These are phyloP conservation scores for Sialia sialis DNA, from an alignment of 2,113 vertebrate genomes.

Conservation along the genomic window DNA sequence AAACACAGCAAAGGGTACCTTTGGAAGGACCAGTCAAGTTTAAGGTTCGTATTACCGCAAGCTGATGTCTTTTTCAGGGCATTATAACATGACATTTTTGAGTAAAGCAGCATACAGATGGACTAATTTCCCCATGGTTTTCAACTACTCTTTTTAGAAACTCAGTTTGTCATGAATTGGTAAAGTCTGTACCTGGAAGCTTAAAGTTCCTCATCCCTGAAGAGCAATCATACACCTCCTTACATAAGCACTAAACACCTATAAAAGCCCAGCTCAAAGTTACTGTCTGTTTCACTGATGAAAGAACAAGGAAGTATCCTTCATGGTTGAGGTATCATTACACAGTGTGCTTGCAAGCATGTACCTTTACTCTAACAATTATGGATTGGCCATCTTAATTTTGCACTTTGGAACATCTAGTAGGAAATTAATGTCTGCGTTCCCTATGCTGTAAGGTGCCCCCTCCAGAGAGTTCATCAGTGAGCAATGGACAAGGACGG, in stretches of 20 bases:
- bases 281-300: neutral
- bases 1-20: neutral
- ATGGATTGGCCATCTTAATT: neutral
- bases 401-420: neutral
- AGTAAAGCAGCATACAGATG: neutral
- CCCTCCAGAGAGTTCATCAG: neutral
- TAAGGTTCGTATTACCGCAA: neutral
- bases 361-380: neutral
- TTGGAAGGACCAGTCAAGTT: neutral
- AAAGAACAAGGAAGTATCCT: neutral
- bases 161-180: neutral
- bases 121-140: neutral
- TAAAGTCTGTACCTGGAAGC: neutral
- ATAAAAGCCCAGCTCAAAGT: neutral
- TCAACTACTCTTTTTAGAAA: neutral
- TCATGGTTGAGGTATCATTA: neutral
- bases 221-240: neutral
- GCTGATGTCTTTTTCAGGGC: neutral
- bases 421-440: accelerated
- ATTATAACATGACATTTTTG: neutral
- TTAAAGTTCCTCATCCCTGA: conserved; percentile 29
- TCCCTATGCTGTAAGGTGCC: neutral
- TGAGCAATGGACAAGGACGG: neutral
- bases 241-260: neutral
- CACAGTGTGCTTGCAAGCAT: accelerated